Evolutionary conservation across 2,113 vertebrate genomes (phyloP).

Genomic region (Procavia capensis): DNA sequence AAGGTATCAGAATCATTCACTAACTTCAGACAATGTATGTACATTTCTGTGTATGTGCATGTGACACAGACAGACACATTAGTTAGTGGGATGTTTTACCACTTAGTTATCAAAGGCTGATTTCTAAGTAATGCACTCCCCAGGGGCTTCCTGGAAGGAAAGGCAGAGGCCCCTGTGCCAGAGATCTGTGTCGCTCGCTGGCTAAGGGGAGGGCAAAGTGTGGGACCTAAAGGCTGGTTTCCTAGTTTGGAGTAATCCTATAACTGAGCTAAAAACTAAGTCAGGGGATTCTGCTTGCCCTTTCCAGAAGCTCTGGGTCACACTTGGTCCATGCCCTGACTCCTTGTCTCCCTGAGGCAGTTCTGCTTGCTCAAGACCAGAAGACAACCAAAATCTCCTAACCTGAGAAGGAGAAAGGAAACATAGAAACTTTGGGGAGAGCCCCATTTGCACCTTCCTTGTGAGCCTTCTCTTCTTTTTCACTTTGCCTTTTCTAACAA

Average conservation of each 20-base stretch:
- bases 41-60: background rate
- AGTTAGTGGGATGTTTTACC: background rate
- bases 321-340: background rate
- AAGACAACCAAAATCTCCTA: background rate
- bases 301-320: slow-evolving; percentile 6
- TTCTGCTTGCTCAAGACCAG: background rate
- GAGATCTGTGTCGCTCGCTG: background rate
- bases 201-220: background rate
- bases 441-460: background rate
- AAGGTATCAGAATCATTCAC: background rate
- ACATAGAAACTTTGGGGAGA: background rate
- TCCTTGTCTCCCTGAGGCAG: background rate
- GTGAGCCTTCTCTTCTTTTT: background rate
- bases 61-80: background rate
- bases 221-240: background rate
- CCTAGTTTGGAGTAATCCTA: background rate
- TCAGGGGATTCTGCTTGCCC: background rate
- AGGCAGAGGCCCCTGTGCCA: background rate
- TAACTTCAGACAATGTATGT: background rate
- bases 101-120: background rate
- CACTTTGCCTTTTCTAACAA: background rate
- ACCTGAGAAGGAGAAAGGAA: background rate
- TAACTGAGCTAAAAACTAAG: background rate
- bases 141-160: background rate
- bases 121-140: background rate